Evolutionary conservation across 2,888 invertebrate species (phyloP).

Genomic region (Dexiosoma caninum): DNA sequence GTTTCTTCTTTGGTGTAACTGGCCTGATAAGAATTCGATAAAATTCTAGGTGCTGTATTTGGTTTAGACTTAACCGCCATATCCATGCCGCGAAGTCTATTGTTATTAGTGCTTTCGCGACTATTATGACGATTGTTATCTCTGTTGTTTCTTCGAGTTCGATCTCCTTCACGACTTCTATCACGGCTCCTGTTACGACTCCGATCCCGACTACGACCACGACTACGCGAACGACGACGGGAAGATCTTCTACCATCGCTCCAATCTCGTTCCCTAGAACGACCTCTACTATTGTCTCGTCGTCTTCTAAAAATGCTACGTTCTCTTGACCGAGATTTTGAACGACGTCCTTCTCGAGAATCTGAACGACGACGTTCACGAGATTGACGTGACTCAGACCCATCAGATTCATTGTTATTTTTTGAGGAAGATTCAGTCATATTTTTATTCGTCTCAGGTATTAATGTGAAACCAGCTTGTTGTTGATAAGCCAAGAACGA

Average conservation of each 20-base stretch:
- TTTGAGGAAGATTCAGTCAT: conserved; percentile 38
- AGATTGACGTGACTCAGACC: conserved; percentile 34
- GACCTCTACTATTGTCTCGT: conserved; percentile 78
- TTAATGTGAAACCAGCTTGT: conserved; percentile 72
- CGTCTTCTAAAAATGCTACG: conserved; percentile 78
- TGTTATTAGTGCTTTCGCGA: conserved; percentile 16
- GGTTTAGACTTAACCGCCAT: conserved; percentile 24
- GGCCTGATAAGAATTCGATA: conserved; percentile 61
- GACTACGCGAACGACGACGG: conserved; percentile 67
- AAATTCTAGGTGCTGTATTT: conserved; percentile 58
- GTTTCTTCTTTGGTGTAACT: conserved; percentile 5
- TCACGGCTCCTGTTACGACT: conserved; percentile 68
- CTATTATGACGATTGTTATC: conserved; percentile 43
- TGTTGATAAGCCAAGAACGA: conserved; percentile 73
- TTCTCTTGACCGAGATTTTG: conserved; percentile 73
- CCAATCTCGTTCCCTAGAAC: conserved; percentile 65
- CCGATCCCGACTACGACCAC: conserved; percentile 73
- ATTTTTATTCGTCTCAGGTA: conserved; percentile 36
- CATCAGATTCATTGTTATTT: conserved; percentile 42
- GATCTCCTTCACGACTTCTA: conserved; percentile 78
- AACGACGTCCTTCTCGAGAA: conserved; percentile 76
- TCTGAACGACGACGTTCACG: conserved; percentile 69
- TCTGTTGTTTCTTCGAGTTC: conserved; percentile 77
- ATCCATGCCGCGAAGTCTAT: conserved; percentile 17
- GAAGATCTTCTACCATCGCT: conserved; percentile 73